A percentile compares a stretch with the other conserved stretches of the same genome.
Conservation (phyloP, 2,113 vertebrate genomes). For the Trematomus loennbergii region DNA sequence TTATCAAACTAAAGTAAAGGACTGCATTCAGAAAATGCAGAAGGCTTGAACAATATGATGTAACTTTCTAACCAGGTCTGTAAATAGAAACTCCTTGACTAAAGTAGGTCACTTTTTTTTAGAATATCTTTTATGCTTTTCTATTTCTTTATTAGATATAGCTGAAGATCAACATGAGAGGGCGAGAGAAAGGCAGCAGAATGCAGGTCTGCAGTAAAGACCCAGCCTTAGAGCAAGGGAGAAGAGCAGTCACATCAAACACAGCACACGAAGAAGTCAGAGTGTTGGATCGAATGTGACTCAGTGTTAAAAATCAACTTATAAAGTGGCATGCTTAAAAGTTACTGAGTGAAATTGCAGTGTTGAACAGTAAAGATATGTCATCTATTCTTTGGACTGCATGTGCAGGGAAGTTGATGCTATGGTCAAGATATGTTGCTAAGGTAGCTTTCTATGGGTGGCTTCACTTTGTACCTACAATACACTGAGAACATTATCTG, state of each 20-base stretch:
- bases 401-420: not conserved
- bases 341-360: not conserved
- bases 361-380: not conserved
- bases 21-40: not conserved
- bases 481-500: no score
- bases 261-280: not conserved
- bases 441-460: no score
- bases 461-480: no score
- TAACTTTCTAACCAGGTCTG: not conserved
- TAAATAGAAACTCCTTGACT: not conserved
- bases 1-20: not conserved
- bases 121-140: not conserved
- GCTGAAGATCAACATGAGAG: not conserved
- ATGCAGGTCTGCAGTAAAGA: no score
- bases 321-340: not conserved
- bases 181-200: no score
- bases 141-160: not conserved
- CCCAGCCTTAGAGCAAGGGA: no score
- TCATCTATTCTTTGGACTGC: not conserved
- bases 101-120: not conserved
- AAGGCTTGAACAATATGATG: not conserved
- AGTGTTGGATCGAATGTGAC: not conserved
- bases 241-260: not conserved
- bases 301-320: conserved; percentile 12
- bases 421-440: not conserved